Evolutionary conservation across 2,797 vertebrate genomes (phyloP).

Genomic region (Onychomys torridus): DNA sequence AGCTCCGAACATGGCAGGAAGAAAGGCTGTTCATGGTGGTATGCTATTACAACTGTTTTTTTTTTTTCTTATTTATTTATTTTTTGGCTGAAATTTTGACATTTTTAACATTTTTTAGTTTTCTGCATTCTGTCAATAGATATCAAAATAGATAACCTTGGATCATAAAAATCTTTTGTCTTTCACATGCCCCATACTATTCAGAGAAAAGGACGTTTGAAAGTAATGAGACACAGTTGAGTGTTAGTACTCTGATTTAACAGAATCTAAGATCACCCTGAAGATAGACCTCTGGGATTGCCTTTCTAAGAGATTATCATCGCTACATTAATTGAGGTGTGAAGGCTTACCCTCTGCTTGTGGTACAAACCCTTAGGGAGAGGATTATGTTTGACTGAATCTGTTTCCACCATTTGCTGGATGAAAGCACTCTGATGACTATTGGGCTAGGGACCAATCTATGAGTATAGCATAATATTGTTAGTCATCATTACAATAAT

Average conservation of each 20-base stretch:
- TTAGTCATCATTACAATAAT: neutral
- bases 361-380: neutral
- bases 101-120: neutral
- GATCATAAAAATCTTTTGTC: neutral
- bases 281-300: neutral
- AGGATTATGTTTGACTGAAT: neutral
- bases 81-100: neutral
- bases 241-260: neutral
- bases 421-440: neutral
- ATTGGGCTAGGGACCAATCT: too few species aligned
- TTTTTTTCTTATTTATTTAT: neutral
- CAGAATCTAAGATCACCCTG: neutral
- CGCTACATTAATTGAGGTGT: neutral
- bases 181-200: neutral
- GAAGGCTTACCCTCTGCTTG: neutral
- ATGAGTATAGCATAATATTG: neutral
- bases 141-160: neutral
- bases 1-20: neutral
- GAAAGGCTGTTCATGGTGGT: neutral
- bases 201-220: neutral
- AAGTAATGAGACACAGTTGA: neutral
- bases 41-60: neutral
- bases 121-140: neutral
- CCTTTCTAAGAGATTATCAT: neutral
- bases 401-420: neutral